phyloP scores from a whole-genome alignment of 2,113 vertebrate genomes.

The Mastomys coucha region DNA sequence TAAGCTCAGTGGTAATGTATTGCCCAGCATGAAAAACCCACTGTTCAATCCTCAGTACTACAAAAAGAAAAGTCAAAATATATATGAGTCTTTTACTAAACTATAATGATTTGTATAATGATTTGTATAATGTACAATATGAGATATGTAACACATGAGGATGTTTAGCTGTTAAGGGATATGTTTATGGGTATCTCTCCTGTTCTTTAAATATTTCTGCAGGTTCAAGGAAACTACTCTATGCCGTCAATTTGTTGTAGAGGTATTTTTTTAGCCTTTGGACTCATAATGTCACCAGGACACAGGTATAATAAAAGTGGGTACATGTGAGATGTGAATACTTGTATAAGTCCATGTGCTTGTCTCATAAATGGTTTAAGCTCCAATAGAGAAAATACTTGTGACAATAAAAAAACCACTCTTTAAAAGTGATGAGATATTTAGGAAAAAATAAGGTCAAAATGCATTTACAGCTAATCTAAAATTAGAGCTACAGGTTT shows the following conservation, averaged over 20 bases:
- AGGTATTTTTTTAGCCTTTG: not conserved
- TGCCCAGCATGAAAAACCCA: accelerated
- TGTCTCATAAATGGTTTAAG: conserved; percentile 18
- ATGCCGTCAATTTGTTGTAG: conserved; percentile 56
- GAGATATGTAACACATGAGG: not conserved
- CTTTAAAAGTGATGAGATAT: conserved; percentile 76
- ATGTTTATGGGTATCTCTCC: not conserved
- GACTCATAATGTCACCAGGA: not conserved
- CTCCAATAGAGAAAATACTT: conserved; percentile 58
- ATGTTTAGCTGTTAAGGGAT: not conserved
- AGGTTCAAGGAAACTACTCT: not conserved
- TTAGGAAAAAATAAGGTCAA: conserved; percentile 81
- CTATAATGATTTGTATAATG: not conserved
- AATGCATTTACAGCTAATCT: conserved; percentile 80
- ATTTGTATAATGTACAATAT: not conserved
- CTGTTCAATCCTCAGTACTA: not conserved
- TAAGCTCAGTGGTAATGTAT: not conserved
- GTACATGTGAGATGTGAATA: accelerated
- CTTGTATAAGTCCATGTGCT: not conserved
- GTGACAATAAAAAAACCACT: conserved; percentile 52
- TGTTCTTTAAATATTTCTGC: not conserved
- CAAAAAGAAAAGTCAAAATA: not conserved
- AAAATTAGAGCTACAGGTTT: conserved; percentile 78
- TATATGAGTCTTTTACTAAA: not conserved
- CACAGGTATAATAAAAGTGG: not conserved